Base-by-base conservation (phyloP, 2,113 vertebrate species). In the Thalassarche chlororhynchos region DNA sequence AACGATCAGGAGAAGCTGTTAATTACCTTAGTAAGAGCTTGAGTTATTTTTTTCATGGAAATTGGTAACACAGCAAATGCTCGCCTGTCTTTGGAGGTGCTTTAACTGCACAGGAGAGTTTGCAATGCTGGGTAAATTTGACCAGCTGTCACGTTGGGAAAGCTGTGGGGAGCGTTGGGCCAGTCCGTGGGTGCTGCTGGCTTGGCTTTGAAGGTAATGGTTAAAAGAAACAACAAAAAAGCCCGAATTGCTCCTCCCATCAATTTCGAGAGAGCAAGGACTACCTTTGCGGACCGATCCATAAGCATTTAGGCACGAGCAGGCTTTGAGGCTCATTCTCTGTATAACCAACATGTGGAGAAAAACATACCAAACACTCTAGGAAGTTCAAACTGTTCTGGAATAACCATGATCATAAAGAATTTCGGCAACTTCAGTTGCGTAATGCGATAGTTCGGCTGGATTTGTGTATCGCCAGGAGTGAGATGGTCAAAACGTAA, bases 91-190 rank as follows among this genome's bases (percentile, higher is more conserved):
- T 89, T 14, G 82, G 38, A 42, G 91, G 49, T 44, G 57, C 76
- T 97, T 93, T 89, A 95, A 79, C 49, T 74, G 6, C 54, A 78
- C 38, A 24, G 58, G 89, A 87, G 85, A 78, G 87, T 87, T 90
- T 89, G 77, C 69, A 68, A 12, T 6, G 16, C 61, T 84, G 51
- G 28, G 74, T 93, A 91, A 93, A 95, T 94, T 85, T 75, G 32
- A 47, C 46, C 5, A 5, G 23, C 42, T 75, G 25, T 95, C 51
- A 79, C 20, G 51, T 92, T 72, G 69, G 55, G 31, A 71, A 70
- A 57, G 26, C 57, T 58, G 34, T 11, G 20, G 64, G 65, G 26
- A 68, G 26, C 6, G 0, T 17, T 85, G 36, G 36, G 58, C 36
- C 2, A 4, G n/a, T 28, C 36, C 0, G 1, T 8, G 21, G 25